Base-by-base conservation (phyloP, 2,113 vertebrate species). In the Mola mola region DNA sequence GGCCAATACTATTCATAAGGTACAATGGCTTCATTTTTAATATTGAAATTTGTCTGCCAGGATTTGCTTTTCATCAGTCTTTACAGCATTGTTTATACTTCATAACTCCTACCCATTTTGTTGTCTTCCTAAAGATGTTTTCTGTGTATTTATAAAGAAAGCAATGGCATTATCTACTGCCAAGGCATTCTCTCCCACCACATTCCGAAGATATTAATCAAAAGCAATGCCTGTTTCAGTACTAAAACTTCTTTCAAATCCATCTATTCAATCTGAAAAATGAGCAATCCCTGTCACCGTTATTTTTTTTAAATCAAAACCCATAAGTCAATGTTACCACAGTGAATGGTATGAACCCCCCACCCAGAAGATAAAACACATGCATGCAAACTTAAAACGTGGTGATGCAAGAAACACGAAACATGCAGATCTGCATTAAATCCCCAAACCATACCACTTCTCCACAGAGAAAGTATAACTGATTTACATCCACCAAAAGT, bases 231-330 rank as follows among this genome's bases (percentile, higher is more conserved):
- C 48, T 56, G 59, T 61, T 55, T 33, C 40, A 53, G 40, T 79
- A 47, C 52, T 34, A 8, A 78, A 60, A 33, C 49, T 64, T 60
- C 55, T 50, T 84, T 80, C 46, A 87, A 66, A 86, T 71, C 52
- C 58, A 68, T 67, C 80, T 60, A 52, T 53, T 37, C 47, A 7
- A 55, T 43, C 19, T 19, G 64, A 85, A 80, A 83, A 80, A 90
- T 78, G 78, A 76, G 70, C 76, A 67, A 68, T 85, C 47, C 74
- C 78, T 34, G 33, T 50, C 55, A 19, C 71, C 65, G 83, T 88
- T 89, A 87, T 87, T 87, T 60, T 85, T 81, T 86, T 85, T n/a
- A n/a, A n/a, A 90, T 83, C 85, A 83, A 75, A 79, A 57, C 75
- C 81, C 73, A 82, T 88, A 87, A 78, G 77, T 89, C 86, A 86